Percentiles rank a stretch among this genome's conserved stretches.
phyloP scores from a whole-genome alignment of 1,140 invertebrate species.

The Nasonia vitripennis region DNA sequence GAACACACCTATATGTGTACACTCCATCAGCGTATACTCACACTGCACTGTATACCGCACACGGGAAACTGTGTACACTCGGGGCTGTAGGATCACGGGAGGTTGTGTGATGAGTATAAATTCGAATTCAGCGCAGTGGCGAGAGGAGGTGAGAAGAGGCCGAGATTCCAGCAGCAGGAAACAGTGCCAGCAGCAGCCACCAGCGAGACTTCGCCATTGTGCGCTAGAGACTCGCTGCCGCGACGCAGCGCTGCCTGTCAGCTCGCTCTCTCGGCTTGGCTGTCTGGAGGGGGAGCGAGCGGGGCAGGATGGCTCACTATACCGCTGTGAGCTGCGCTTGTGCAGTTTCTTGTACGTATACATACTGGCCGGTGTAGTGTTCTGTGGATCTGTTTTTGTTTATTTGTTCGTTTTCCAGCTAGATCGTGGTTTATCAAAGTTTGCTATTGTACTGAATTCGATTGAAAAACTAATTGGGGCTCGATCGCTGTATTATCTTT shows the following conservation, averaged over 20 bases:
- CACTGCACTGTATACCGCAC: background rate
- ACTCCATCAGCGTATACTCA: background rate
- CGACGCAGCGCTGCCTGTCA: slow-evolving; percentile 1
- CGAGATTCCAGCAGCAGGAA: background rate
- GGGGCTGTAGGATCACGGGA: background rate
- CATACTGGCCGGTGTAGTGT: background rate
- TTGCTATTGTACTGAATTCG: too few species aligned
- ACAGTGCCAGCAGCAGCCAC: background rate
- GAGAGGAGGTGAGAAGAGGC: background rate
- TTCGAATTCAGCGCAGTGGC: background rate
- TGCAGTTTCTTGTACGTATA: background rate
- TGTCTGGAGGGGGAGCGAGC: background rate
- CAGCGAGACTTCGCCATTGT: slow-evolving; percentile 32
- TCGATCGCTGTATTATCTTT: too few species aligned
- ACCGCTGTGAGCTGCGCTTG: background rate
- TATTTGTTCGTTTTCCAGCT: background rate
- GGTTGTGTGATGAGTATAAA: background rate
- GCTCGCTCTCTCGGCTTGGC: background rate
- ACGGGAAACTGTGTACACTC: background rate
- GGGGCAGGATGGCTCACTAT: background rate
- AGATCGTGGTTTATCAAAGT: too few species aligned
- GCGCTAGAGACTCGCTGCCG: slow-evolving; percentile 2
- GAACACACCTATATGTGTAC: background rate
- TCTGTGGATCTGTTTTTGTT: background rate
- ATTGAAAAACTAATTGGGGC: too few species aligned